Conservation (phyloP, 2,113 vertebrate species). For the Dipodomys spectabilis region DNA sequence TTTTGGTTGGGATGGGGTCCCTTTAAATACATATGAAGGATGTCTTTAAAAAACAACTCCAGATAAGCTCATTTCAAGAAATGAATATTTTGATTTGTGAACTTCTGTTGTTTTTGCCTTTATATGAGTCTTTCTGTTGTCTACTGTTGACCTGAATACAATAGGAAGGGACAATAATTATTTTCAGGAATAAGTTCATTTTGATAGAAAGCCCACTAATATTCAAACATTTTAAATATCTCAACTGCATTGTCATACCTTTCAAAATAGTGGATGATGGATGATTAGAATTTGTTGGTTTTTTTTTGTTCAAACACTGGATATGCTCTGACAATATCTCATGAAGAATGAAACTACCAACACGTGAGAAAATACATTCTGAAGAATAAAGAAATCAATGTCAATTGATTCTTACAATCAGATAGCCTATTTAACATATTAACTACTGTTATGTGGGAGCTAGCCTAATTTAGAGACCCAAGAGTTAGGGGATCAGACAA, state of each 20-base stretch:
- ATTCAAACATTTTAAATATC: neutral
- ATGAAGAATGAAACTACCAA: conserved; percentile 42
- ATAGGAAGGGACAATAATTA: conserved; percentile 16
- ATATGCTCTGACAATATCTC: conserved; percentile 25
- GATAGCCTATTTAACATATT: conserved; percentile 18
- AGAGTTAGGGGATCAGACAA: neutral
- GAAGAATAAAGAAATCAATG: conserved; percentile 64
- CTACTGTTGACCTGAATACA: neutral
- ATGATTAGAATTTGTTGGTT: conserved; percentile 12
- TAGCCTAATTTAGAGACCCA: neutral
- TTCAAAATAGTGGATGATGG: conserved; percentile 21
- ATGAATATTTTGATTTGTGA: conserved; percentile 66
- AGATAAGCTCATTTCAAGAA: conserved; percentile 65
- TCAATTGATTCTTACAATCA: conserved; percentile 39
- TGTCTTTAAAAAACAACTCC: conserved; percentile 58
- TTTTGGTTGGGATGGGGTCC: conserved; percentile 75
- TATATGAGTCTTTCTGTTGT: neutral
- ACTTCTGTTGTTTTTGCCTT: conserved; percentile 55
- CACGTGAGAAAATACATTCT: conserved; percentile 49
- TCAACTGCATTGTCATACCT: conserved; percentile 51
- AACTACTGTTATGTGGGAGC: conserved; percentile 5
- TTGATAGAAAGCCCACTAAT: conserved; percentile 28
- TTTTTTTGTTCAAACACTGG: conserved; percentile 49
- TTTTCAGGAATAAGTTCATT: conserved; percentile 64
- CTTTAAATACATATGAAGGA: conserved; percentile 74